These are phyloP conservation scores for Bombus polaris DNA, from an alignment of 1,140 invertebrate genomes.

Conservation along the genomic window DNA sequence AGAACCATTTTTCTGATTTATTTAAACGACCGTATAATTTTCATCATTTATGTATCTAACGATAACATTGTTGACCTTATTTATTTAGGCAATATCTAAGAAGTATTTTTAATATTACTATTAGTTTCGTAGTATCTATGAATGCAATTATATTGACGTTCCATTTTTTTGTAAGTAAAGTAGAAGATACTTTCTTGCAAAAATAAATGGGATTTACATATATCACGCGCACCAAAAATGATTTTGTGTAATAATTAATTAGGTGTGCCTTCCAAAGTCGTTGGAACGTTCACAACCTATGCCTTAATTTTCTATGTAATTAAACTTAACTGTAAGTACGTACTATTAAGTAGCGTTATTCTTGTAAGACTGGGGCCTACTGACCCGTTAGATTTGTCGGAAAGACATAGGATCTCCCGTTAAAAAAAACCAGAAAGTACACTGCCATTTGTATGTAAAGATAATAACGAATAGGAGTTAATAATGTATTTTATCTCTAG, in stretches of 20 bases:
- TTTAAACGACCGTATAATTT: background rate
- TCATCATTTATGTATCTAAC: background rate
- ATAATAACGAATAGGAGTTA: constrained; percentile 44
- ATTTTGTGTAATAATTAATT: constrained; percentile 14
- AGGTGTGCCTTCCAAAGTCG: constrained; percentile 30
- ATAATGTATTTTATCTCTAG: constrained; percentile 67
- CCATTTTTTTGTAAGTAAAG: background rate
- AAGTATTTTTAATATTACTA: constrained; percentile 3
- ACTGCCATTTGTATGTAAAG: constrained; percentile 74
- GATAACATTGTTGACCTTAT: constrained; percentile 52
- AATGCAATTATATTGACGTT: background rate
- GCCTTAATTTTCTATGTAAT: constrained; percentile 37
- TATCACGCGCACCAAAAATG: constrained; percentile 13
- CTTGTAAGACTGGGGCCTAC: constrained; percentile 71
- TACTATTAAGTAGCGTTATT: constrained; percentile 64
- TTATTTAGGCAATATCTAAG: constrained; percentile 53
- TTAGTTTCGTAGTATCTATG: background rate
- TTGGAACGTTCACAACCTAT: constrained; percentile 19
- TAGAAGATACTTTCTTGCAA: background rate
- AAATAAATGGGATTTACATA: background rate
- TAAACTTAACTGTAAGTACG: constrained; percentile 22
- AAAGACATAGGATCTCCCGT: constrained; percentile 57
- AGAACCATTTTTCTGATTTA: background rate
- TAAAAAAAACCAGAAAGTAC: constrained; percentile 70
- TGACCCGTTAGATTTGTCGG: constrained; percentile 53